phyloP scores from a whole-genome alignment of 2,113 vertebrate species.

The Apodemus speciosus region DNA sequence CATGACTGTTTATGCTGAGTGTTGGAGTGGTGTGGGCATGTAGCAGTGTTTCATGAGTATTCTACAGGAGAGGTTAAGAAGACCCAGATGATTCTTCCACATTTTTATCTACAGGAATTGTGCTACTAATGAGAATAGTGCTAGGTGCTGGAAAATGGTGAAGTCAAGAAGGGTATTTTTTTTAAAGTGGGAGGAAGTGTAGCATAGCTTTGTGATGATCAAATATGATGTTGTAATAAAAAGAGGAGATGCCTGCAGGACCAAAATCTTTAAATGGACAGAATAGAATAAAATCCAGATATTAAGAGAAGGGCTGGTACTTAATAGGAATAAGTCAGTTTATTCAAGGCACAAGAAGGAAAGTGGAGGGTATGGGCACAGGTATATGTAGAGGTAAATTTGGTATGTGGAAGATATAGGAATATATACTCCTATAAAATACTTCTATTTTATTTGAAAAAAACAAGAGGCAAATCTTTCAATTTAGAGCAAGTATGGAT shows the following conservation, averaged over 20 bases:
- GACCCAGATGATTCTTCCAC: not conserved
- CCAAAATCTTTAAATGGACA: not conserved
- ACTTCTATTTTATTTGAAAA: not conserved
- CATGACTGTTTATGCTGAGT: not conserved
- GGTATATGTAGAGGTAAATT: not conserved
- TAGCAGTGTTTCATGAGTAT: not conserved
- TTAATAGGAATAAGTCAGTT: not conserved
- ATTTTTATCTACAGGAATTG: not conserved
- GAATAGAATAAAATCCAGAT: not conserved
- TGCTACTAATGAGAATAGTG: not conserved
- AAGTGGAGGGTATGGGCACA: not conserved
- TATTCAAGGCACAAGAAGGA: not conserved
- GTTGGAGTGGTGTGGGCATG: not conserved
- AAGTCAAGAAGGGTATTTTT: not conserved
- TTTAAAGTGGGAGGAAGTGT: not conserved
- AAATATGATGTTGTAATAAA: not conserved
- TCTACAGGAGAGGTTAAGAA: not conserved
- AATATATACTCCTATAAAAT: not conserved
- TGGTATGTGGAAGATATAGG: not conserved
- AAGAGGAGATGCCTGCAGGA: not conserved
- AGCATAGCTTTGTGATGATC: not conserved
- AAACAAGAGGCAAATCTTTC: constrained; percentile 34
- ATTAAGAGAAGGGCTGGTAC: not conserved
- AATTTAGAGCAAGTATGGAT: not conserved
- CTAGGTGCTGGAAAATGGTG: not conserved